A percentile compares a stretch with the other conserved stretches of the same genome.
phyloP scores from a whole-genome alignment of 2,888 invertebrate genomes.

The Acanthacorydalis orientalis region DNA sequence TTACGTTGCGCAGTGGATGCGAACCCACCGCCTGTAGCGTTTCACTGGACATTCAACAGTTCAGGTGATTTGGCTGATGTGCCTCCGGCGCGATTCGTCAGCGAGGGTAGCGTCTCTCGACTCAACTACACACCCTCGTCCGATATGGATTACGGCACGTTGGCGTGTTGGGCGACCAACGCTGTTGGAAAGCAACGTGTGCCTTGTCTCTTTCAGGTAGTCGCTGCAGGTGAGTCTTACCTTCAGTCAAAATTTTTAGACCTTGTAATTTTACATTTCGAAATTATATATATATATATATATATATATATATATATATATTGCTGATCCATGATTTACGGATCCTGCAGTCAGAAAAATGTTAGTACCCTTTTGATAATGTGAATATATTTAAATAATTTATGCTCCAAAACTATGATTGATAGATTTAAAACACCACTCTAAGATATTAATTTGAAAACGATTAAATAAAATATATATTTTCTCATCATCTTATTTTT shows the following conservation, averaged over 20 bases:
- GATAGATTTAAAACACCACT: too few species aligned
- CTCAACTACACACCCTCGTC: constrained; percentile 74
- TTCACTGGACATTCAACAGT: constrained; percentile 88
- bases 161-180: constrained; percentile 76
- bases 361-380: too few species aligned
- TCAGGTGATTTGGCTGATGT: constrained; percentile 72
- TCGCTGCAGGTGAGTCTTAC: constrained; percentile 52
- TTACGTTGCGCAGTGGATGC: constrained; percentile 76
- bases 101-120: constrained; percentile 48
- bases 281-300: too few species aligned
- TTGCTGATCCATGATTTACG: too few species aligned
- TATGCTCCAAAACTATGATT: too few species aligned
- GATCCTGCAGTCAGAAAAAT: too few species aligned
- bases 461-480: too few species aligned
- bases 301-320: too few species aligned
- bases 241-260: not conserved
- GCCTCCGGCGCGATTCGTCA: constrained; percentile 47
- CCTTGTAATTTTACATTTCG: too few species aligned
- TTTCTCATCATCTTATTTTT: too few species aligned
- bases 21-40: constrained; percentile 69
- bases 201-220: constrained; percentile 75
- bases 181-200: constrained; percentile 67
- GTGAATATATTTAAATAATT: too few species aligned
- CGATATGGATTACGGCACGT: constrained; percentile 78
- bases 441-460: too few species aligned